A percentile compares a stretch with the other conserved stretches of the same genome.
phyloP scores from a whole-genome alignment of 2,888 invertebrate genomes.

The Lottia gigantea region DNA sequence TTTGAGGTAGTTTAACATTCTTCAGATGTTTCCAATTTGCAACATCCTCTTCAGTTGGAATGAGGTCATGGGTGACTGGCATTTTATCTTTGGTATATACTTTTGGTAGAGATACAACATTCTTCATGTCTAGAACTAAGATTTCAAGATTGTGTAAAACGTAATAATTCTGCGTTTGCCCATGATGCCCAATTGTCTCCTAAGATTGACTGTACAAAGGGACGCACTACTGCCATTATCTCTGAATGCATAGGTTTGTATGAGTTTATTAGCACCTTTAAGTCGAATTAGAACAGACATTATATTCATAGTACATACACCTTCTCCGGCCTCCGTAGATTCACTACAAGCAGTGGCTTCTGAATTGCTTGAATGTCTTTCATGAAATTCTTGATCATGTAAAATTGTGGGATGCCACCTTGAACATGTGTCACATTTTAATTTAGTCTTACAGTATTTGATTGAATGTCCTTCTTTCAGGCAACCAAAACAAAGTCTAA shows the following conservation, averaged over 20 bases:
- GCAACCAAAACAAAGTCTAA: conserved; percentile 1
- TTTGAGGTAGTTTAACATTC: conserved; percentile 6
- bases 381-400: neutral
- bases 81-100: conserved; percentile 17
- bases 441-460: neutral
- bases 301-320: neutral
- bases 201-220: conserved; percentile 20
- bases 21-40: conserved; percentile 19
- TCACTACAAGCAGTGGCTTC: neutral
- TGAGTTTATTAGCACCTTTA: neutral
- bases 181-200: conserved; percentile 2
- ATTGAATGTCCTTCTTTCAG: neutral
- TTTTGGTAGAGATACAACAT: neutral
- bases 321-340: conserved; percentile 2
- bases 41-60: conserved; percentile 18
- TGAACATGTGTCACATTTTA: neutral
- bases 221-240: conserved; percentile 22
- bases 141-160: conserved; percentile 15
- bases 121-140: neutral
- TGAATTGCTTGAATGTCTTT: neutral
- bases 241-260: conserved; percentile 19
- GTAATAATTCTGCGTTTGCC: conserved; percentile 13
- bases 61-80: conserved; percentile 12
- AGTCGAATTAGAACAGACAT: neutral
- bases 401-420: conserved; percentile 1